These are phyloP conservation scores for Mola mola DNA, from an alignment of 2,113 vertebrate genomes.

Conservation along the genomic window DNA sequence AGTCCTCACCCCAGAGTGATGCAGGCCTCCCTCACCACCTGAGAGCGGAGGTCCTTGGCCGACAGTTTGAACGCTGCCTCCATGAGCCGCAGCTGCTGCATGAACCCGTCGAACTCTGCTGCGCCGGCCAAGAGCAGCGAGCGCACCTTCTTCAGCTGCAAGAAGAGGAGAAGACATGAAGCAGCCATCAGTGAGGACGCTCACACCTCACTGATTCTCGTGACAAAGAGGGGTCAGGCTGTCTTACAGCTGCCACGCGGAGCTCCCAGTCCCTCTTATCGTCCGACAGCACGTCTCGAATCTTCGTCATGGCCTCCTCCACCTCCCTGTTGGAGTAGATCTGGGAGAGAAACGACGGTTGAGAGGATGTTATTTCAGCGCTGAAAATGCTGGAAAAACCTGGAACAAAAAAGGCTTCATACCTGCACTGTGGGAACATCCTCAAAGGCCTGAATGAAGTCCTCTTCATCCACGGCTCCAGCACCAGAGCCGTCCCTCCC, in stretches of 20 bases:
- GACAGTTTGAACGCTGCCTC: slow-evolving; percentile 94
- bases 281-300: slow-evolving; percentile 93
- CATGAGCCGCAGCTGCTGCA: slow-evolving; percentile 90
- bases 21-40: slow-evolving; percentile 96
- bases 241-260: slow-evolving; percentile 87
- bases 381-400: background rate
- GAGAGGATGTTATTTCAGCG: background rate
- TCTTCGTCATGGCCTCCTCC: slow-evolving; percentile 95
- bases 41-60: slow-evolving; percentile 93
- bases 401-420: background rate
- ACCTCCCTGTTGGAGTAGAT: slow-evolving; percentile 95
- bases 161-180: background rate
- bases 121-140: slow-evolving; percentile 92
- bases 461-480: slow-evolving; percentile 93
- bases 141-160: slow-evolving; percentile 92
- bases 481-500: slow-evolving; percentile 87
- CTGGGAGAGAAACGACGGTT: slow-evolving; percentile 62
- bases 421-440: slow-evolving; percentile 93
- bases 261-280: slow-evolving; percentile 98
- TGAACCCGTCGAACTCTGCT: slow-evolving; percentile 89
- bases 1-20: slow-evolving; percentile 93
- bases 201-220: rapidly evolving
- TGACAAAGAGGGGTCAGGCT: background rate
- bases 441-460: slow-evolving; percentile 94
- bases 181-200: background rate